Evolutionary conservation across 2,797 vertebrate species (phyloP).

Genomic region (Sphenodon punctatus): DNA sequence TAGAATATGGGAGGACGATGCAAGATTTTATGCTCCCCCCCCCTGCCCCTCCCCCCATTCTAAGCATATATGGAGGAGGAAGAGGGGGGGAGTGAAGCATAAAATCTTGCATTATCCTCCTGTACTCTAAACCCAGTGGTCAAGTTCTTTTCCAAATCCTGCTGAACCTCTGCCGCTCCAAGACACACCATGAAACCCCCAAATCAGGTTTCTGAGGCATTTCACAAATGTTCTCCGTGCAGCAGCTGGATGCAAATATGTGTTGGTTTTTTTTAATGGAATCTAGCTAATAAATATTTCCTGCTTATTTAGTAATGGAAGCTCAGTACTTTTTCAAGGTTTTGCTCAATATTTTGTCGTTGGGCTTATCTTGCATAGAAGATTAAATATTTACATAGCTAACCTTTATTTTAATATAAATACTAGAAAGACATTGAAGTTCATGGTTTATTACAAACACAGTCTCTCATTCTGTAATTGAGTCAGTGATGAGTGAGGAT

Average conservation of each 20-base stretch:
- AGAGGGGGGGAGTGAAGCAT: too few species aligned
- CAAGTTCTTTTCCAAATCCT: neutral
- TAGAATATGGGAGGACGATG: neutral
- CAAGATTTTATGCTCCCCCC: neutral
- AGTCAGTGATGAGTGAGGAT: neutral
- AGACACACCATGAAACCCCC: neutral
- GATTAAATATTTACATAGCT: neutral
- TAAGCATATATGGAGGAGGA: too few species aligned
- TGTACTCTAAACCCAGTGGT: neutral
- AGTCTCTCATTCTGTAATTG: accelerated
- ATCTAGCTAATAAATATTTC: neutral
- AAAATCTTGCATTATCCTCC: neutral
- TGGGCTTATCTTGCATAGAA: neutral
- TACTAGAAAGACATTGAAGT: neutral
- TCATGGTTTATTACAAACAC: neutral
- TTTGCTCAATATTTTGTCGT: neutral
- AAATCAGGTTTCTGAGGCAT: neutral
- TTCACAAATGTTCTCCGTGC: neutral
- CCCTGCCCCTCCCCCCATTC: too few species aligned
- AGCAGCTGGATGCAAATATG: neutral
- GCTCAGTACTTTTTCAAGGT: neutral
- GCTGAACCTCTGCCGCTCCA: neutral
- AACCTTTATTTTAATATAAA: neutral
- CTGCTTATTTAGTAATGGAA: neutral
- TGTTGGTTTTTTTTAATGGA: neutral